phyloP scores from a whole-genome alignment of 2,113 vertebrate genomes.

The Camelus dromedarius region DNA sequence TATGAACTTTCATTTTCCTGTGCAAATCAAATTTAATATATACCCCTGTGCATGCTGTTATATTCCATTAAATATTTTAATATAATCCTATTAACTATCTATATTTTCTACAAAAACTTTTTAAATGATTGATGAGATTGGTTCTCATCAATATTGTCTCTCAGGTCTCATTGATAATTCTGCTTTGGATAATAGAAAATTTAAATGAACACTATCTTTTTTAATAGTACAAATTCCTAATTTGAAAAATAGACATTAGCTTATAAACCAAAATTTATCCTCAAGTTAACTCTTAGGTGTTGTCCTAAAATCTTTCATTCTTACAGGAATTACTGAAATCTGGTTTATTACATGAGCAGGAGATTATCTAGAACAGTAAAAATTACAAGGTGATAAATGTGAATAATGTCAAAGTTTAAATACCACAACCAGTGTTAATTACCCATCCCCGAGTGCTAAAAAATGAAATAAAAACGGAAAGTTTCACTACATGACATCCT shows the following conservation, averaged over 20 bases:
- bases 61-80: not conserved
- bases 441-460: slow-evolving; percentile 78
- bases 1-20: not conserved
- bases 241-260: slow-evolving; percentile 63
- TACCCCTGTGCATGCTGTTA: fast-evolving
- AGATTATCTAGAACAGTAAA: slow-evolving; percentile 84
- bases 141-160: not conserved
- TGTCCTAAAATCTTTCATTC: slow-evolving; percentile 55
- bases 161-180: not conserved
- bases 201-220: slow-evolving; percentile 63
- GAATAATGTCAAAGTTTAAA: slow-evolving; percentile 87
- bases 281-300: slow-evolving; percentile 67
- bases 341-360: slow-evolving; percentile 70
- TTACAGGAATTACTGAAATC: slow-evolving; percentile 75
- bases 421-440: slow-evolving; percentile 86
- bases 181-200: not conserved
- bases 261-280: slow-evolving; percentile 69
- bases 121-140: not conserved
- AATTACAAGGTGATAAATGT: slow-evolving; percentile 86
- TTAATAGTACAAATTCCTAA: slow-evolving; percentile 20
- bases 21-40: not conserved
- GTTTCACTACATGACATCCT: slow-evolving; percentile 57
- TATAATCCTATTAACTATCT: not conserved
- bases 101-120: not conserved
- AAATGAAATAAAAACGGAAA: slow-evolving; percentile 70